Evolutionary conservation across 2,888 invertebrate species (phyloP), one percentile per base, ranked within the genome.

Genomic region (Fabriciana adippe): DNA sequence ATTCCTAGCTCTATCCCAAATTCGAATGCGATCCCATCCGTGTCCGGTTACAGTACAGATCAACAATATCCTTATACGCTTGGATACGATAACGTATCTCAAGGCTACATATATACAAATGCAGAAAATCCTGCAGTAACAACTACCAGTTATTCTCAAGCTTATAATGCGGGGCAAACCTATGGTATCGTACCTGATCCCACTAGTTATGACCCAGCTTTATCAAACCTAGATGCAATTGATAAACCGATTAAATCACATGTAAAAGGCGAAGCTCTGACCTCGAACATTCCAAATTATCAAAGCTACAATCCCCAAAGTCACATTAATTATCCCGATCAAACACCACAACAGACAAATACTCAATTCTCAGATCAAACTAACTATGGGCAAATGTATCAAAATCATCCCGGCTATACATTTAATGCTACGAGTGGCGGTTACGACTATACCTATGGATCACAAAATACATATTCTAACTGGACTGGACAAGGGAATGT

Each of bases 361-460:
- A 62, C 78, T 2, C 72, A 71, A 31, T 85, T 80, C 56, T 67
- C 76, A 0, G 73, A 72, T 5, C 83, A 84, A 68, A 70, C 76
- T 1, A 83, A 74, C 71, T 87, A 84, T 72, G 77, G 76, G 2
- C 88, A 87, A 67, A 81, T 79, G 31, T 90, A 85, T 71, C 92
- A 93, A 76, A 93, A 92, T 65, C 95, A 95, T 80, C 94, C 95
- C 4, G 95, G 94, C 55, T 95, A 95, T 75, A 90, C 91, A 8
- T 95, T 83, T 73, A 94, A 95, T 77, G 73, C 90, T 0, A 79
- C 87, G 1, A 93, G 93, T 0, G 95, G 95, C 0, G 83, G 78
- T 55, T 95, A 94, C 73, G 94, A 94, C 14, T 95, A 95, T 75
- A 93, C 85, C 72, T 94, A 95, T 63, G 95, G 94, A 0, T 95